phyloP scores from a whole-genome alignment of 2,113 vertebrate species.

The Osmerus mordax region DNA sequence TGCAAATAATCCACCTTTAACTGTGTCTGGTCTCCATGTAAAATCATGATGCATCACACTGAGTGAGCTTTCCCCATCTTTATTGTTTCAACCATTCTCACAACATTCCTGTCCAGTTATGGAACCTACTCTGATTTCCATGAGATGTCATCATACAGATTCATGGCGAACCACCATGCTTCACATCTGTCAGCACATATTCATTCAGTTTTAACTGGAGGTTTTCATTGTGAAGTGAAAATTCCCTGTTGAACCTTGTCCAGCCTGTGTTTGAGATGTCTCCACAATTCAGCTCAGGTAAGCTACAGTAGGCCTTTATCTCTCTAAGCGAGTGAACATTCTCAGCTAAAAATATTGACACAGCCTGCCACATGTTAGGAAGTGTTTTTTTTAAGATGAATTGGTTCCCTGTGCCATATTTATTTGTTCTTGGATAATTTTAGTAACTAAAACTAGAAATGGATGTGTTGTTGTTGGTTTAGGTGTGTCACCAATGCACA shows the following conservation, averaged over 20 bases:
- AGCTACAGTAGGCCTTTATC: constrained; percentile 16
- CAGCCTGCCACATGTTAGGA: constrained; percentile 43
- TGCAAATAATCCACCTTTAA: neutral
- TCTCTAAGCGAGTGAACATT: constrained; percentile 22
- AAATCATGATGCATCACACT: constrained; percentile 3
- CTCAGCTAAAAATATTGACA: constrained; percentile 54
- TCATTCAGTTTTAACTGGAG: neutral
- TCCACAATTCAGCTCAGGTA: constrained; percentile 19
- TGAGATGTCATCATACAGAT: constrained; percentile 3
- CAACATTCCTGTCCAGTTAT: neutral
- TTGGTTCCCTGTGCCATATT: constrained; percentile 53
- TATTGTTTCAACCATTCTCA: neutral
- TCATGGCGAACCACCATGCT: neutral
- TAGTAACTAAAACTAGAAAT: constrained; percentile 49
- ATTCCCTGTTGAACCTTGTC: neutral
- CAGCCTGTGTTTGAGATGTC: constrained; percentile 12
- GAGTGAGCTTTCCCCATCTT: neutral
- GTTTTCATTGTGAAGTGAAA: neutral
- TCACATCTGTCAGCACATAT: neutral
- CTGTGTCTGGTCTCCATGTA: neutral
- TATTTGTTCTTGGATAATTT: constrained; percentile 67
- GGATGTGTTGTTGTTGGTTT: constrained; percentile 51
- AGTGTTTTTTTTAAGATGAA: constrained; percentile 45
- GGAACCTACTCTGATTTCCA: neutral
- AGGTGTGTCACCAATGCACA: constrained; percentile 41